A percentile compares a stretch with the other conserved stretches of the same genome.
Conservation (phyloP, 2,888 invertebrate species). For the Drosophila basisetae region DNA sequence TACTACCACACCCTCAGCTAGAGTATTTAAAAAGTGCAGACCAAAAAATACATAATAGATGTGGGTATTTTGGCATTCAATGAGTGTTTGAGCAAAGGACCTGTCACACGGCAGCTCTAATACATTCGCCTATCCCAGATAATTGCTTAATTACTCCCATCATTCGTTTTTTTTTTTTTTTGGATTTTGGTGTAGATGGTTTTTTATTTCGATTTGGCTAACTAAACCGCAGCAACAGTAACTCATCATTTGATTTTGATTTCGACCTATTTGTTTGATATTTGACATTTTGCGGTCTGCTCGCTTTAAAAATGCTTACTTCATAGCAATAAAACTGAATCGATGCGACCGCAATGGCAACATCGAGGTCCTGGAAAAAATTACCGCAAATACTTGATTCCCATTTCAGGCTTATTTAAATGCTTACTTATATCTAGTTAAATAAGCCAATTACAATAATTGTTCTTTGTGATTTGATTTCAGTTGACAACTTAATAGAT, state of each 20-base stretch:
- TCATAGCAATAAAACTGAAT: conserved; percentile 1
- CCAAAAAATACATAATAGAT: conserved; percentile 36
- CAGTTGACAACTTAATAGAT: conserved; percentile 42
- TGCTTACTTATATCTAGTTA: conserved; percentile 44
- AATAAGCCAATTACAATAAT: conserved; percentile 47
- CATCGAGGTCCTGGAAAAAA: neutral
- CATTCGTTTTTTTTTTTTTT: conserved; percentile 19
- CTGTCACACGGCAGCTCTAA: neutral
- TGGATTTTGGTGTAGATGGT: neutral
- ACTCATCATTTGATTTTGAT: conserved; percentile 38
- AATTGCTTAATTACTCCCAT: conserved; percentile 51
- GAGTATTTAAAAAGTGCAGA: neutral
- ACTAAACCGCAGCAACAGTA: conserved; percentile 50
- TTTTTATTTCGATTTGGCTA: conserved; percentile 48
- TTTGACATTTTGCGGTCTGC: conserved; percentile 49
- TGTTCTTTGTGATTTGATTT: conserved; percentile 51
- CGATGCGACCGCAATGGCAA: conserved; percentile 23
- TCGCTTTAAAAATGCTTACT: neutral
- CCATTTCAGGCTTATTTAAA: conserved; percentile 32
- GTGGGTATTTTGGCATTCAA: conserved; percentile 23
- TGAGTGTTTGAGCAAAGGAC: neutral
- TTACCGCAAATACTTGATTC: conserved; percentile 46
- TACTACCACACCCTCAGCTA: neutral
- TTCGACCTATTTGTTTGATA: conserved; percentile 38
- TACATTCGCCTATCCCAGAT: neutral